Conservation (phyloP, 2,797 vertebrate genomes). For the Myotis vivesi region DNA sequence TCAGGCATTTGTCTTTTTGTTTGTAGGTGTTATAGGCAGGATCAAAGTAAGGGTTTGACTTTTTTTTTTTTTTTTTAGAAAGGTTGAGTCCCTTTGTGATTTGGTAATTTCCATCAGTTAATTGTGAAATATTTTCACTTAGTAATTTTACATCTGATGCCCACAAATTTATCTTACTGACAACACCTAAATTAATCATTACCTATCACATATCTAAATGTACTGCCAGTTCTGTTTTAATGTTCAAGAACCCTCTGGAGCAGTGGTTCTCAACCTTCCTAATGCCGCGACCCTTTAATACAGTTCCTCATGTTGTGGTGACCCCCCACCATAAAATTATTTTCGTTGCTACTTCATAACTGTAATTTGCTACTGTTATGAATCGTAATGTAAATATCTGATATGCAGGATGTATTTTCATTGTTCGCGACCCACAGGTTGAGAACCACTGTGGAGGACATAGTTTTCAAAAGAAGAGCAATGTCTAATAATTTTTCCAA, state of each 20-base stretch:
- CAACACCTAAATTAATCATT: background rate
- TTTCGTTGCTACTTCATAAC: too few relatives aligned
- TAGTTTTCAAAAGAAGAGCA: background rate
- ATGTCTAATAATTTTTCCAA: background rate
- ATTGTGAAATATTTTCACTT: conserved; percentile 20
- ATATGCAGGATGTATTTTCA: too few relatives aligned
- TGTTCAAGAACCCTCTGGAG: background rate
- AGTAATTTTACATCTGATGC: background rate
- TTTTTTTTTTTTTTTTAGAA: background rate
- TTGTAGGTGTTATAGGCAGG: background rate
- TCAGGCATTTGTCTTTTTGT: background rate
- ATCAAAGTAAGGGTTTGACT: background rate
- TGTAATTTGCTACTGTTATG: too few relatives aligned
- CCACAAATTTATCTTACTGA: background rate
- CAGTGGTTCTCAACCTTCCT: too few relatives aligned
- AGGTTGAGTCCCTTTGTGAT: background rate
- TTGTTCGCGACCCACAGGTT: too few relatives aligned
- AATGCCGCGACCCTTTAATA: too few relatives aligned
- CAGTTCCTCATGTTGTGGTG: too few relatives aligned
- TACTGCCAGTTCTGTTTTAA: background rate
- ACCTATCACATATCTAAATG: background rate
- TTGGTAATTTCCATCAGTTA: background rate
- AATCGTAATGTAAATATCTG: too few relatives aligned
- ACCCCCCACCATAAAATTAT: too few relatives aligned
- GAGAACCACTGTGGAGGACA: background rate